Conservation (phyloP, 2,113 vertebrate species). For the Pachypanchax playfairii region DNA sequence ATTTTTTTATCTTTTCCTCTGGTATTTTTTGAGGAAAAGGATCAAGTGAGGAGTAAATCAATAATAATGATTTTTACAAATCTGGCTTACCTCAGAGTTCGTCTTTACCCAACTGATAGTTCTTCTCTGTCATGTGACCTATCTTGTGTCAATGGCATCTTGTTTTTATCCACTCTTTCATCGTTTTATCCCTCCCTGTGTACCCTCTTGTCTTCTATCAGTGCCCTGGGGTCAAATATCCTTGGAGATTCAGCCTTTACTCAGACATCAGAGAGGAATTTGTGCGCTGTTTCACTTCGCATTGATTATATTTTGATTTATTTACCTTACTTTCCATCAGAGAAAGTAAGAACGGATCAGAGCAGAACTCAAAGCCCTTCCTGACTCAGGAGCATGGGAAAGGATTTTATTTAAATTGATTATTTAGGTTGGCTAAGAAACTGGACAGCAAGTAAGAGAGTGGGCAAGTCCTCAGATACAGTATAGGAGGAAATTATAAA, state of each 20-base stretch:
- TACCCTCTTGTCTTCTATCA: conserved; percentile 17
- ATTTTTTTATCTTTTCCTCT: no score
- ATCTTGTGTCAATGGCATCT: conserved; percentile 53
- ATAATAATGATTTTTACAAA: no score
- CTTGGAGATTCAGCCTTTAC: conserved; percentile 25
- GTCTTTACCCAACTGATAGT: no score
- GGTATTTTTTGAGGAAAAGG: no score
- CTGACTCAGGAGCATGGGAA: conserved; percentile 52
- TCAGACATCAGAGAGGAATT: conserved; percentile 41
- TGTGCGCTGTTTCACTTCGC: conserved; percentile 31
- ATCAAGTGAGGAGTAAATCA: no score
- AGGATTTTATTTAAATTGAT: conserved; percentile 30
- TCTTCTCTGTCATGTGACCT: no score
- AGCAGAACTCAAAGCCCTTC: conserved; percentile 13
- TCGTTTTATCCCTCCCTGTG: conserved; percentile 50
- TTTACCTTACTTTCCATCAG: conserved; percentile 25
- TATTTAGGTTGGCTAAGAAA: conserved; percentile 2
- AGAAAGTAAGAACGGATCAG: conserved; percentile 33
- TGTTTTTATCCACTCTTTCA: conserved; percentile 49
- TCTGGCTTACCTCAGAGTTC: no score
- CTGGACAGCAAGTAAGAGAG: conserved; percentile 5
- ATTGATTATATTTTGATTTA: conserved; percentile 35
- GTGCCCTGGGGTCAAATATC: conserved; percentile 49
- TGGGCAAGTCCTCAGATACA: background rate
- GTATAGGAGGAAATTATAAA: background rate